A percentile compares a stretch with the other conserved stretches of the same genome.
These are phyloP conservation scores for Siderastrea siderea DNA, from an alignment of 92 coral and sea anemone genomes.

Conservation along the genomic window DNA sequence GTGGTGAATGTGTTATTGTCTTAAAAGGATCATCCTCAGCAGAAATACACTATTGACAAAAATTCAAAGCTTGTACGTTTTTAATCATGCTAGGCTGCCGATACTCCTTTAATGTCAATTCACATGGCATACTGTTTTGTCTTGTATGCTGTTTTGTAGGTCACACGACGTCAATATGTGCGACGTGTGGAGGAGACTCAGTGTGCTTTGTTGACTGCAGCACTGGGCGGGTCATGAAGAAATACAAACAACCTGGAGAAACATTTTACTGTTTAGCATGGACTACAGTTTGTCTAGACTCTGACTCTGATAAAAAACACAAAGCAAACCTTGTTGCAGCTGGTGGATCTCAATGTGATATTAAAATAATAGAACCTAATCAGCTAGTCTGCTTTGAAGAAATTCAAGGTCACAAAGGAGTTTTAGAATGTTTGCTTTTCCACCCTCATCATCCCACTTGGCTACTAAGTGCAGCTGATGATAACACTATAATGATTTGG, in stretches of 20 bases:
- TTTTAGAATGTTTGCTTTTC: conserved; percentile 85
- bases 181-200: conserved; percentile 99
- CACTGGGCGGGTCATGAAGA: conserved; percentile 94
- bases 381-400: conserved; percentile 98
- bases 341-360: conserved; percentile 91
- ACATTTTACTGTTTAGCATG: conserved; percentile 98
- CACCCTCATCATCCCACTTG: conserved; percentile 95
- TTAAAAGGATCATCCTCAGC: no score
- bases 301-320: conserved; percentile 72
- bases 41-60: no score
- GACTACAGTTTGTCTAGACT: conserved; percentile 90
- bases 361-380: conserved; percentile 94
- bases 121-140: neutral
- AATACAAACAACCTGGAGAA: conserved; percentile 99
- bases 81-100: neutral
- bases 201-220: conserved; percentile 98
- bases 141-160: conserved; percentile 50
- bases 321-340: conserved; percentile 92
- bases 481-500: conserved; percentile 86
- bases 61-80: no score
- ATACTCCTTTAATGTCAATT: neutral
- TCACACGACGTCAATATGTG: conserved; percentile 91
- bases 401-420: conserved; percentile 91
- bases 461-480: conserved; percentile 96
- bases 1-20: no score